Percentiles rank a stretch among this genome's conserved stretches.
These are phyloP conservation scores for Epistrophe eligans DNA, from an alignment of 2,888 invertebrate genomes.

Conservation along the genomic window DNA sequence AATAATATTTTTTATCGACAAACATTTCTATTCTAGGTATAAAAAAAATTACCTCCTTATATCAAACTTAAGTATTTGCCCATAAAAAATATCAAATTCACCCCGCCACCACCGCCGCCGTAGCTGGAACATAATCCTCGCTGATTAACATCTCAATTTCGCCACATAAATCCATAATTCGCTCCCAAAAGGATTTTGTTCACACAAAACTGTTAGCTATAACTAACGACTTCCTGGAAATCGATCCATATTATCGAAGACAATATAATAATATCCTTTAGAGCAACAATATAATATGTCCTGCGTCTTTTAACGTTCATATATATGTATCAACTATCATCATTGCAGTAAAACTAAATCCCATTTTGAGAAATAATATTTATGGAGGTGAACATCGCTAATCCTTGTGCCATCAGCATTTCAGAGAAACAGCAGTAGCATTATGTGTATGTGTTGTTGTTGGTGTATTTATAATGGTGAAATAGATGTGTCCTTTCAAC, in stretches of 20 bases:
- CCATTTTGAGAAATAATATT: slow-evolving; percentile 51
- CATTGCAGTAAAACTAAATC: slow-evolving; percentile 38
- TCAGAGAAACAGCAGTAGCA: slow-evolving; percentile 7
- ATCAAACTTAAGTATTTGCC: slow-evolving; percentile 17
- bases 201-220: slow-evolving; percentile 23
- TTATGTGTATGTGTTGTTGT: not conserved
- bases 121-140: slow-evolving; percentile 45
- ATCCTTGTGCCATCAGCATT: slow-evolving; percentile 44
- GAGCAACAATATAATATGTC: slow-evolving; percentile 43
- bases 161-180: slow-evolving; percentile 32
- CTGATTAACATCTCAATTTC: slow-evolving; percentile 63
- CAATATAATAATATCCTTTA: slow-evolving; percentile 47
- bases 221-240: slow-evolving; percentile 56
- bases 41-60: not conserved
- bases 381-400: slow-evolving; percentile 56
- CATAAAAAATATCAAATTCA: slow-evolving; percentile 51
- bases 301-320: not conserved
- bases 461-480: not conserved
- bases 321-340: not conserved
- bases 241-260: slow-evolving; percentile 61
- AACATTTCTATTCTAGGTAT: not conserved
- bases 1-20: not conserved
- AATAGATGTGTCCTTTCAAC: slow-evolving; percentile 57
- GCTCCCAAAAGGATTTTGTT: slow-evolving; percentile 39
- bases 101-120: too few species aligned